These are phyloP conservation scores for Criorhina ranunculi DNA, from an alignment of 2,888 invertebrate genomes.

Conservation along the genomic window DNA sequence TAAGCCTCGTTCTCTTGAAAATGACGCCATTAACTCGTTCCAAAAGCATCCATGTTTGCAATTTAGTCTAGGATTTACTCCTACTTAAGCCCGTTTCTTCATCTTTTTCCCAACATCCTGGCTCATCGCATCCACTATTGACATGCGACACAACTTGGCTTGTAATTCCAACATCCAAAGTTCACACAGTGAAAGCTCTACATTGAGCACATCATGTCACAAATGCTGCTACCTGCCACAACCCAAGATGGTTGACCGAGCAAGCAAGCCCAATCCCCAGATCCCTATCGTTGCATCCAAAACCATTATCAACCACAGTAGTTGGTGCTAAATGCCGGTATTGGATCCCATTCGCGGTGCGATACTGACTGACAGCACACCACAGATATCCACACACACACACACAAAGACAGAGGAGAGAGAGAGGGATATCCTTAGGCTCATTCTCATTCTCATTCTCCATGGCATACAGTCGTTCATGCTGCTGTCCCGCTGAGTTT, in stretches of 20 bases:
- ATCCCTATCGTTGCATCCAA: conserved; percentile 45
- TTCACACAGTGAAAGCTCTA: conserved; percentile 11
- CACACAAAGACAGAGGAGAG: neutral
- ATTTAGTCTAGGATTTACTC: no score
- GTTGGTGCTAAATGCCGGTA: conserved; percentile 14
- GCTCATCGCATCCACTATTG: neutral
- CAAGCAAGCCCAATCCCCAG: conserved; percentile 44
- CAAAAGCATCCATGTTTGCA: no score
- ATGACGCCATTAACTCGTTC: no score
- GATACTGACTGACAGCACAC: conserved; percentile 69
- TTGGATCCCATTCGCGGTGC: conserved; percentile 53
- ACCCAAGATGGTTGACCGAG: conserved; percentile 47
- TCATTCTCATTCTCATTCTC: neutral
- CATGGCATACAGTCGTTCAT: neutral
- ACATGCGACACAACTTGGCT: conserved; percentile 1
- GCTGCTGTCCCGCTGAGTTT: conserved; percentile 68
- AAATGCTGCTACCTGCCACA: conserved; percentile 32
- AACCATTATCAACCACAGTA: conserved; percentile 17
- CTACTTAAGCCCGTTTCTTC: no score
- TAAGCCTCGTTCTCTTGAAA: no score
- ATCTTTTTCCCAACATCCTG: no score
- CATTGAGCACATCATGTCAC: conserved; percentile 19
- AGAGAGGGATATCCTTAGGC: conserved; percentile 27
- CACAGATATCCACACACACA: conserved; percentile 13
- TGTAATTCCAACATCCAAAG: neutral